Evolutionary conservation across 2,888 invertebrate species (phyloP), one percentile per base, ranked within the genome.

Genomic region (Seladonia tumulorum): DNA sequence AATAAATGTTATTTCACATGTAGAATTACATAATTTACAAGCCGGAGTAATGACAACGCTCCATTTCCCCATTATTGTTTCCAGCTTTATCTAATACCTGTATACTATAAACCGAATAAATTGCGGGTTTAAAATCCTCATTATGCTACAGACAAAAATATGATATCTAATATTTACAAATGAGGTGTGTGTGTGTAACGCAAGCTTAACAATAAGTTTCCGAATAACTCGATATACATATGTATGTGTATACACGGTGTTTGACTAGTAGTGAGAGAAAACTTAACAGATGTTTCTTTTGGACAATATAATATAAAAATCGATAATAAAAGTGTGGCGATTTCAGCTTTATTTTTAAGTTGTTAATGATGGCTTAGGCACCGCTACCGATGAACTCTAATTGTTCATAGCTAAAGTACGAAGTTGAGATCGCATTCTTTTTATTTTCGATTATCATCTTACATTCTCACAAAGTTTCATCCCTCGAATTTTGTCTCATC

Each of bases 141-240:
- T 94, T 94, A 94, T 94, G 94, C 94, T 93, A 93, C 93, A 93
- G 94, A 94, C 94, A 94, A 94, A 94, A 94, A 94, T 94, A 94
- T 93, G 94, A 93, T 42, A 68, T 94, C 94, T 94, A 94, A 94
- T 94, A 94, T 94, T 94, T 94, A 94, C 94, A 94, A 94, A 94
- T 94, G 93, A 94, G 93, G 94, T 94, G 93, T 94, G 91, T 94
- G 35, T 4, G 35, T 35, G 35, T 35, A 94, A 94, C 93, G 91
- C 93, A 94, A 94, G 93, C 93, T 93, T 93, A 92, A 92, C 90
- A 92, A 86, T 90, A 89, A 82, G 77, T 87, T 85, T 79, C 83
- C 83, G 83, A 87, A 83, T 66, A 77, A 86, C 82, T 89, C 79
- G 73, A 83, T 81, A 86, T 68, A 66, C 66, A 66, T 66, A 8